Evolutionary conservation across 2,113 vertebrate species (phyloP).

Genomic region (Podarcis cretensis): DNA sequence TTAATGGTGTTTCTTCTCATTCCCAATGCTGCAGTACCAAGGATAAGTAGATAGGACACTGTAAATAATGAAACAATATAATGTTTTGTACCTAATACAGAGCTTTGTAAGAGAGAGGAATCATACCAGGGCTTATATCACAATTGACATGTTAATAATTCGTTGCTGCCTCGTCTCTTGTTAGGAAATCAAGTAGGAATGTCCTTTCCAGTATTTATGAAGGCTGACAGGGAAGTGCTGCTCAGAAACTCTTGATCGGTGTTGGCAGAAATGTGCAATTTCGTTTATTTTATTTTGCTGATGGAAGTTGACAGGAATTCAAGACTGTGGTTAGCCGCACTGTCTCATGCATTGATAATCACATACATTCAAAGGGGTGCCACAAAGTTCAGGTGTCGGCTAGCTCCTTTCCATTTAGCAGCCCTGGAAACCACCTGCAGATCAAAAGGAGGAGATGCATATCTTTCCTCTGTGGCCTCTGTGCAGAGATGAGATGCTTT

Average conservation of each 20-base stretch:
- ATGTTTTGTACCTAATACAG: constrained; percentile 41
- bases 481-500: background rate
- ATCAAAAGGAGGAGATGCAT: background rate
- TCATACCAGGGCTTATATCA: constrained; percentile 47
- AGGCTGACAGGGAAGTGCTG: constrained; percentile 40
- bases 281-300: constrained; percentile 63
- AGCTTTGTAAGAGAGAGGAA: constrained; percentile 33
- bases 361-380: background rate
- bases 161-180: constrained; percentile 35
- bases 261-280: constrained; percentile 31
- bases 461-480: background rate
- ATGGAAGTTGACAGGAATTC: constrained; percentile 61
- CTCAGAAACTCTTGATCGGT: constrained; percentile 50
- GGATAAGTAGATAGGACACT: background rate
- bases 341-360: background rate
- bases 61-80: background rate
- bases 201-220: constrained; percentile 59
- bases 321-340: constrained; percentile 63
- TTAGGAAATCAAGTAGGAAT: constrained; percentile 15
- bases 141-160: constrained; percentile 48
- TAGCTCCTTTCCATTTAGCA: background rate
- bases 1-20: background rate
- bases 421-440: background rate
- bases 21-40: background rate
- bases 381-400: background rate